Evolutionary conservation across 1,140 invertebrate species (phyloP), one percentile per base, ranked within the genome.

Genomic region (Drosophila lowei): DNA sequence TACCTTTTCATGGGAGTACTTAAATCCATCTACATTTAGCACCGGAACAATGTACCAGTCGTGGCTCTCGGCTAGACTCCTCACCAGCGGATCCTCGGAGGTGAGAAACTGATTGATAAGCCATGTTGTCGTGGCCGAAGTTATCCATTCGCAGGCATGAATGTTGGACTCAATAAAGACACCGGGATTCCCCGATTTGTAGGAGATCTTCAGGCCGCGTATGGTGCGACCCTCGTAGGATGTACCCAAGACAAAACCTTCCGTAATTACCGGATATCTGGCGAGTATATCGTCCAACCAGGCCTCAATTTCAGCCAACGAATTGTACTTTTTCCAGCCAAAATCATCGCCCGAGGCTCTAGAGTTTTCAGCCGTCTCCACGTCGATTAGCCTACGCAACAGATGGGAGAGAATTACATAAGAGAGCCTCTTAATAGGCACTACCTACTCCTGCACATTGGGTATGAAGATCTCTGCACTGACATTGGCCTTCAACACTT

Each of bases 21-120:
- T 92, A 79, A 94, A 96, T 7, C 95, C 95, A 90, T 96, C 95
- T n/a, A 95, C 95, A 91, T 96, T 96, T 0, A 93, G 77, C 1
- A 95, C 92, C 0, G 95, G 95, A 54, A 95, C 90, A 54, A 96
- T 92, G 76, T 94, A 94, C 94, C 94, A 95, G 66, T 95, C 93
- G 60, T 92, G 92, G 54, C 72, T 93, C 21, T 90, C 78, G 2
- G 91, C 89, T 5, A 93, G 76, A 16, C 92, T 72, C 13, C 80
- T 64, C 3, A 93, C 63, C 18, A 72, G 44, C 13, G 89, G 79
- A 54, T 77, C 62, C 5, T 72, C 72, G 2, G 89, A 91, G 57
- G 90, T 77, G 1, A 92, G 65, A 34, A 94, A 56, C 70, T 93
- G 84, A 65, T 93, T 92, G 3, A 94, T 92, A 3, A 94, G 78